Conservation (phyloP, 2,888 invertebrate species). For the Colostygia pectinataria region DNA sequence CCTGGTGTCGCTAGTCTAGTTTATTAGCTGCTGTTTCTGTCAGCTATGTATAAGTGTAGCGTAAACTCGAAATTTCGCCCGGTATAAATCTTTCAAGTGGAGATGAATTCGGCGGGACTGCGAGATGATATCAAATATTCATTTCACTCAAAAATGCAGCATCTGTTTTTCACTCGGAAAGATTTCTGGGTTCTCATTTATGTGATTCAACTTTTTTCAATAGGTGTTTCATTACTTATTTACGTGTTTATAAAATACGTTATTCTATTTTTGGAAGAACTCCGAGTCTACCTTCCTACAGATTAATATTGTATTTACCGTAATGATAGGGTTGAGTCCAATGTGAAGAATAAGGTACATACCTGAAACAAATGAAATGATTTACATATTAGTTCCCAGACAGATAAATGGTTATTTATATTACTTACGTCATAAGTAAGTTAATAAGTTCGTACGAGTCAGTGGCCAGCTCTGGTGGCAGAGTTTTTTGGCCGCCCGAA, state of each 20-base stretch:
- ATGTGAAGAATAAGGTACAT: conserved; percentile 13
- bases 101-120: conserved; percentile 71
- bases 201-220: conserved; percentile 36
- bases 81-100: conserved; percentile 77
- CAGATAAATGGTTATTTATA: too few species aligned
- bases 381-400: neutral
- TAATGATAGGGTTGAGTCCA: neutral
- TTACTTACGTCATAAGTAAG: too few species aligned
- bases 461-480: too few species aligned
- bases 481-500: too few species aligned
- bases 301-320: conserved; percentile 1
- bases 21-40: neutral
- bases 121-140: conserved; percentile 80
- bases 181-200: conserved; percentile 45
- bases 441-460: too few species aligned
- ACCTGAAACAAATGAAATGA: conserved; percentile 32
- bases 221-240: conserved; percentile 30
- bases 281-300: too few species aligned
- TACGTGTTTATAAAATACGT: conserved; percentile 28
- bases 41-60: conserved; percentile 22
- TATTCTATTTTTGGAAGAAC: conserved; percentile 2
- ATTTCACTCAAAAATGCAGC: conserved; percentile 70
- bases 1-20: neutral
- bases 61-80: conserved; percentile 70
- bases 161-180: conserved; percentile 65